A percentile compares a stretch with the other conserved stretches of the same genome.
Evolutionary conservation across 2,797 vertebrate species (phyloP).

Genomic region (Danio aesculapii): DNA sequence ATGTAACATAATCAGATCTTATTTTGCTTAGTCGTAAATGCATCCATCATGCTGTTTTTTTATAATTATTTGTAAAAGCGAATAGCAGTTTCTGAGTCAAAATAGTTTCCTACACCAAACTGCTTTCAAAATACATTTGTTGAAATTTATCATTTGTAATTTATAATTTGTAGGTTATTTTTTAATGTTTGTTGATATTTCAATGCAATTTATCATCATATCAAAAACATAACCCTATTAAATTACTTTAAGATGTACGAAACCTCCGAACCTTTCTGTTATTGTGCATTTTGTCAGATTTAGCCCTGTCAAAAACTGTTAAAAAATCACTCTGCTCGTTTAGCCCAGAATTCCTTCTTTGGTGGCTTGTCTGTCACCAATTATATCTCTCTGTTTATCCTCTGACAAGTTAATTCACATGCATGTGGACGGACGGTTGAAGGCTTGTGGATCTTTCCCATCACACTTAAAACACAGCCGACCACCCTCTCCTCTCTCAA

Average conservation of each 20-base stretch:
- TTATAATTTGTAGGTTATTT: no score
- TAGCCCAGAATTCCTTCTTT: conserved; percentile 55
- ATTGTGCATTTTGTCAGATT: conserved; percentile 41
- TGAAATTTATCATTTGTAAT: not conserved
- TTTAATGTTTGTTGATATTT: no score
- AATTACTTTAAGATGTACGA: not conserved
- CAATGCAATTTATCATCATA: no score
- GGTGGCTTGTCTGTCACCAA: conserved; percentile 61
- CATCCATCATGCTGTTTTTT: not conserved
- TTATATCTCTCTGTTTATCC: conserved; percentile 61
- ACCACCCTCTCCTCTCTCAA: conserved; percentile 62
- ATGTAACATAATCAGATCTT: no score
- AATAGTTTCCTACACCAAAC: not conserved
- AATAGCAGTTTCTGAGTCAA: not conserved
- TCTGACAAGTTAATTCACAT: conserved; percentile 66
- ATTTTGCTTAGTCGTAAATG: not conserved
- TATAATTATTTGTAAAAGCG: not conserved
- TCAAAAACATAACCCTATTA: not conserved
- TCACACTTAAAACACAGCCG: conserved; percentile 60
- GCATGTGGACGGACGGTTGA: conserved; percentile 57
- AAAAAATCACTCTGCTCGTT: conserved; percentile 41
- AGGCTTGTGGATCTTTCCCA: conserved; percentile 66
- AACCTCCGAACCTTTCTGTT: conserved; percentile 9
- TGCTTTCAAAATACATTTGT: not conserved
- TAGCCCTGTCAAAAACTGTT: conserved; percentile 49